phyloP scores from a whole-genome alignment of 1,140 invertebrate species.

The Papilio machaon region DNA sequence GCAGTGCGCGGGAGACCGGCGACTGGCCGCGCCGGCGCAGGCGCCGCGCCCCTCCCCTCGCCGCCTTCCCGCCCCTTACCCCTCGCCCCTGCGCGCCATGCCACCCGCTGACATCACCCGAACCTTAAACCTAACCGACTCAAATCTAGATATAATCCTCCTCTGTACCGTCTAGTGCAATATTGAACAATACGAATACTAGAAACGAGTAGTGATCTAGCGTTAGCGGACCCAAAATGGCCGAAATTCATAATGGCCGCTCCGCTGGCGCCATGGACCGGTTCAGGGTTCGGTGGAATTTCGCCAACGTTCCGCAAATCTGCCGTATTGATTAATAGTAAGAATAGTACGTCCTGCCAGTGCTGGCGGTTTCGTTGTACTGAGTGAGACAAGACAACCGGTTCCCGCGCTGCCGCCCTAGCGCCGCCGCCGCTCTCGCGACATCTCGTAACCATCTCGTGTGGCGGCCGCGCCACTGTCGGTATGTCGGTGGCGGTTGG shows the following conservation, averaged over 20 bases:
- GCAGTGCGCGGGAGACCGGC: slow-evolving; percentile 67
- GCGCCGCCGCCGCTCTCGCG: slow-evolving; percentile 35
- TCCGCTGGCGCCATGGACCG: slow-evolving; percentile 56
- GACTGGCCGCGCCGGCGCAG: slow-evolving; percentile 62
- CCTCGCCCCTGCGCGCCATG: slow-evolving; percentile 48
- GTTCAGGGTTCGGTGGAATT: slow-evolving; percentile 60
- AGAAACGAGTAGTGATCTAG: not conserved
- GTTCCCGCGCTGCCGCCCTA: slow-evolving; percentile 49
- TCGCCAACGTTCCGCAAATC: slow-evolving; percentile 63
- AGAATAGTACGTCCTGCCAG: slow-evolving; percentile 63
- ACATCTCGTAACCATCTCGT: slow-evolving; percentile 45
- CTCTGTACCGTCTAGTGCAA: not conserved
- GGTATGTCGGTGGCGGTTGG: slow-evolving; percentile 48
- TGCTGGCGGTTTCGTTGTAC: slow-evolving; percentile 64
- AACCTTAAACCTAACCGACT: slow-evolving; percentile 24
- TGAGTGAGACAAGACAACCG: slow-evolving; percentile 66
- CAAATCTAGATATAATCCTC: slow-evolving; percentile 41
- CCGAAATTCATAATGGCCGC: slow-evolving; percentile 71
- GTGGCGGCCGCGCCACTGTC: slow-evolving; percentile 27
- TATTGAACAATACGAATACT: slow-evolving; percentile 15
- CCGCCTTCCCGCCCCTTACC: slow-evolving; percentile 48
- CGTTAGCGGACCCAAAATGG: slow-evolving; percentile 65
- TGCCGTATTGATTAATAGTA: slow-evolving; percentile 46
- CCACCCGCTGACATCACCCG: slow-evolving; percentile 56
- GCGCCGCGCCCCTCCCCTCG: slow-evolving; percentile 58